A percentile compares a stretch with the other conserved stretches of the same genome.
phyloP scores from a whole-genome alignment of 1,140 invertebrate genomes.

The Habropoda laboriosa region DNA sequence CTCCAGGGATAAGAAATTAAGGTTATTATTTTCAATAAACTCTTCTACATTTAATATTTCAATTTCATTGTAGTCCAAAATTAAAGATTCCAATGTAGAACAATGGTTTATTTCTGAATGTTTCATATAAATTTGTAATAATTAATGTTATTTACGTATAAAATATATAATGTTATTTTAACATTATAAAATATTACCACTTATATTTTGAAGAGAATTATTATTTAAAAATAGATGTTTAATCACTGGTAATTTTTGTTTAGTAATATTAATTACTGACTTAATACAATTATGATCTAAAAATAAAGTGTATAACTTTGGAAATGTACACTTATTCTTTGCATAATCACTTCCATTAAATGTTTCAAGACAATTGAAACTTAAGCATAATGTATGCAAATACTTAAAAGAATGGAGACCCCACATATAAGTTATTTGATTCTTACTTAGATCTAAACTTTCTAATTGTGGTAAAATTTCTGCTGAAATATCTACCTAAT shows the following conservation, averaged over 20 bases:
- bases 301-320: constrained; percentile 57
- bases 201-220: constrained; percentile 48
- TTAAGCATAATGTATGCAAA: constrained; percentile 60
- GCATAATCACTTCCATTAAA: constrained; percentile 20
- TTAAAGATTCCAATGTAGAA: constrained; percentile 45
- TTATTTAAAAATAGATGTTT: constrained; percentile 63
- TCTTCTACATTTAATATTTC: constrained; percentile 37
- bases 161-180: not conserved
- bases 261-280: constrained; percentile 39
- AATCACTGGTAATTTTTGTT: constrained; percentile 43
- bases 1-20: constrained; percentile 60
- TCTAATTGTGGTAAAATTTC: constrained; percentile 58
- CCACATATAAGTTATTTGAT: constrained; percentile 57
- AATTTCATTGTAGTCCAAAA: constrained; percentile 64
- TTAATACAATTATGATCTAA: constrained; percentile 63
- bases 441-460: constrained; percentile 65
- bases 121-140: not conserved
- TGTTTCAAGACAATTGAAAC: constrained; percentile 59
- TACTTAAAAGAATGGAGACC: constrained; percentile 51
- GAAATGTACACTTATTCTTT: constrained; percentile 17
- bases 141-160: not conserved
- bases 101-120: constrained; percentile 51
- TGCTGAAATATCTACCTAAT: constrained; percentile 51
- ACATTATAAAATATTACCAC: constrained; percentile 45
- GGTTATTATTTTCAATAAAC: constrained; percentile 41